phyloP scores from a whole-genome alignment of 1,140 invertebrate genomes.

The Wasmannia auropunctata region DNA sequence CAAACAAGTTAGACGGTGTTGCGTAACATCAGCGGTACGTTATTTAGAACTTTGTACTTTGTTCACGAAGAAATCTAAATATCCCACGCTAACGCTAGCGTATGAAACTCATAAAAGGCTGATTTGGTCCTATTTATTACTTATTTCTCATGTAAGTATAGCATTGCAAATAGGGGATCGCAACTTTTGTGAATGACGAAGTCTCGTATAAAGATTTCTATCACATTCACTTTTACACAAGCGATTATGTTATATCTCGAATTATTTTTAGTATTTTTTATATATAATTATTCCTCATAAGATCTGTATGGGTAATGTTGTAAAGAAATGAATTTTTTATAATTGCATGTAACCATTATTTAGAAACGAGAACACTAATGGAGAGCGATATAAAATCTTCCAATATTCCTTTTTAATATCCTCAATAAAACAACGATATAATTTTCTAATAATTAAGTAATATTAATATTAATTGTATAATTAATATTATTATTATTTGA shows the following conservation, averaged over 20 bases:
- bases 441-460: not conserved
- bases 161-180: not conserved
- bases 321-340: conserved; percentile 31
- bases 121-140: conserved; percentile 48
- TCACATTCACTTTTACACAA: conserved; percentile 33
- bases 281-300: not conserved
- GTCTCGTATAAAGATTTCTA: not conserved
- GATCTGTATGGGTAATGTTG: conserved; percentile 21
- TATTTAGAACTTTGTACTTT: conserved; percentile 38
- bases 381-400: not conserved
- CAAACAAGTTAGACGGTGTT: conserved; percentile 69
- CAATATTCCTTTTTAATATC: not conserved
- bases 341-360: not conserved
- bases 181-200: conserved; percentile 26
- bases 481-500: not conserved
- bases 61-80: not conserved
- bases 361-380: not conserved
- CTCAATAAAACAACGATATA: not conserved
- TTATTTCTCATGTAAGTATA: conserved; percentile 30
- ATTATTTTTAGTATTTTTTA: conserved; percentile 23
- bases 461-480: conserved; percentile 16
- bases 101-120: conserved; percentile 61
- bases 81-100: not conserved
- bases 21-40: conserved; percentile 17
- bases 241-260: not conserved